Evolutionary conservation across 1,140 invertebrate genomes (phyloP).

Genomic region (Philopotamus ludificatus): DNA sequence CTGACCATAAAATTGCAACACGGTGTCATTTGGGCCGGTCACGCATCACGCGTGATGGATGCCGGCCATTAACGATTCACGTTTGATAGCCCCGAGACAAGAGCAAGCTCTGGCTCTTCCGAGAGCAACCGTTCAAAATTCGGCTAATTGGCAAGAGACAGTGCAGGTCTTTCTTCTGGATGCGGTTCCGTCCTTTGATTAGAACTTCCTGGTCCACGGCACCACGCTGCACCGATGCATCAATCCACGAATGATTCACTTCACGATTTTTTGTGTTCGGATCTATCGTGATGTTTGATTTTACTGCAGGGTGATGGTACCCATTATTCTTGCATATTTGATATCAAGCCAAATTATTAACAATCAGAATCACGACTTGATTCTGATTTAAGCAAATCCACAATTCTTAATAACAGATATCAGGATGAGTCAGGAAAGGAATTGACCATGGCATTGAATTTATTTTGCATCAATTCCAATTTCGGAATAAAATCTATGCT

Average conservation of each 20-base stretch:
- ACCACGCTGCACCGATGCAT: neutral
- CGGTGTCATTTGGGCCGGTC: conserved; percentile 38
- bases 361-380: too few relatives aligned
- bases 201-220: neutral
- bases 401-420: too few relatives aligned
- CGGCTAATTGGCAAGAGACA: neutral
- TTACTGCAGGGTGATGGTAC: too few relatives aligned
- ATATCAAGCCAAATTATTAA: too few relatives aligned
- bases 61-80: conserved; percentile 27
- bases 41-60: conserved; percentile 33
- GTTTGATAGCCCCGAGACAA: conserved; percentile 7
- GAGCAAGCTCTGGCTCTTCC: neutral
- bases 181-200: neutral
- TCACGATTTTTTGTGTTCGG: neutral
- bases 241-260: neutral
- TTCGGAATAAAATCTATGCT: too few relatives aligned
- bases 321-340: too few relatives aligned
- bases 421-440: too few relatives aligned
- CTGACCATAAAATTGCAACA: conserved; percentile 41
- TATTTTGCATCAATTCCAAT: too few relatives aligned
- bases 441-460: too few relatives aligned
- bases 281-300: too few relatives aligned
- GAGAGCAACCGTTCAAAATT: neutral
- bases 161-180: neutral
- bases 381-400: too few relatives aligned